Base-by-base conservation (phyloP, 2,888 invertebrate genomes). In the Cremastinae sp. region DNA sequence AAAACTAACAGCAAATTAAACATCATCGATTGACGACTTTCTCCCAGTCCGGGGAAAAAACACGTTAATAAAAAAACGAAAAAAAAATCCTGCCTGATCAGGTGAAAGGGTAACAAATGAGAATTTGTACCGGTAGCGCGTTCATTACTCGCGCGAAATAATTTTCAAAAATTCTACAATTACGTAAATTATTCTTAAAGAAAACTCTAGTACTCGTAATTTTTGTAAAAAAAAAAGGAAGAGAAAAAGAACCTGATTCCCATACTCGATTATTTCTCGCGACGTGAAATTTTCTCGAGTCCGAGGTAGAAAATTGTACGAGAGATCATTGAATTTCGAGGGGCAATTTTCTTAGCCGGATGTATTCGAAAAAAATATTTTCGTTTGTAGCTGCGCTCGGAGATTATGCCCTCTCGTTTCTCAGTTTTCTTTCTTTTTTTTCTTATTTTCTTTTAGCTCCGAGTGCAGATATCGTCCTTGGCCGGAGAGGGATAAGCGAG, bases 1-100 rank as follows among this genome's bases (percentile, higher is more conserved):
- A 97, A 97, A 90, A 97, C 97, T 12, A 96, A 96, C 90, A 96
- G 96, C 91, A 96, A 95, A 88, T 92, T 97, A 76, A 96, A 95
- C 90, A 92, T 96, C 83, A 92, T 96, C 85, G 96, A 95, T 88
- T 93, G 80, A 86, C 18, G 51, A 41, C 12, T 28, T 53, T 12
- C 5, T 39, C 16, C 9, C 45, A n/a, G n/a, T n/a, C n/a, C n/a
- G n/a, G n/a, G n/a, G n/a, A n/a, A n/a, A n/a, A n/a, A n/a, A n/a
- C n/a, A n/a, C n/a, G n/a, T n/a, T n/a, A n/a, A n/a, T n/a, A n/a
- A n/a, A n/a, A n/a, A 28, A 28, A 28, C 5, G 2, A 28, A 3
- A 28, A 28, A 3, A 28, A 3, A 28, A 28, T 28, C 2, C 28
- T 5, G 28, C 35, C 35, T 35, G 59, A 58, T 35, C 8, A 5